These are phyloP conservation scores for Latheticus oryzae DNA, from an alignment of 2,888 invertebrate species.

Conservation along the genomic window DNA sequence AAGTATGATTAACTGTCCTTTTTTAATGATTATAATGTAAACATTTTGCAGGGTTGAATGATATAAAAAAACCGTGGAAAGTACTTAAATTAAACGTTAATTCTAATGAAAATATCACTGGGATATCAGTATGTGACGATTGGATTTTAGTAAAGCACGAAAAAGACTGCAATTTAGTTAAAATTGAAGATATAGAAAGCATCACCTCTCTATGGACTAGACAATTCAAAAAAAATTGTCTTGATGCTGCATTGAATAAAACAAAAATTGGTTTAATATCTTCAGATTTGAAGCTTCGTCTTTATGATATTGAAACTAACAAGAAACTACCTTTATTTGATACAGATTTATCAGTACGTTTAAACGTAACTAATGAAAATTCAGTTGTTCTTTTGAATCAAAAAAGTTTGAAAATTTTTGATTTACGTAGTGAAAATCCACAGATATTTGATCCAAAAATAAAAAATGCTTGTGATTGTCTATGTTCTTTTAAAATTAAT, in stretches of 20 bases:
- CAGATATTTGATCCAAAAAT: constrained; percentile 12
- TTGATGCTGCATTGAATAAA: constrained; percentile 7
- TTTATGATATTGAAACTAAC: constrained; percentile 25
- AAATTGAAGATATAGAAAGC: neutral
- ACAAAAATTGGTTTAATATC: constrained; percentile 17
- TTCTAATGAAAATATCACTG: constrained; percentile 3
- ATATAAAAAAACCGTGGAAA: constrained; percentile 17
- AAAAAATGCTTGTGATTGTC: constrained; percentile 12
- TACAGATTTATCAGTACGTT: constrained; percentile 2
- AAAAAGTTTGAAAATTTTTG: constrained; percentile 22
- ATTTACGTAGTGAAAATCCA: constrained; percentile 7
- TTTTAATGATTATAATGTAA: too few relatives aligned
- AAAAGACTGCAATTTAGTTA: constrained; percentile 1
- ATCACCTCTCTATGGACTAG: too few relatives aligned
- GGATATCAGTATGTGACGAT: constrained; percentile 12
- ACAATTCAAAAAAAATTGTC: constrained; percentile 2
- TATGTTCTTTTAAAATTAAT: constrained; percentile 20
- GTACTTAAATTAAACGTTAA: constrained; percentile 4
- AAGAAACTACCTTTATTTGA: constrained; percentile 4
- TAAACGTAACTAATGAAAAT: constrained; percentile 15
- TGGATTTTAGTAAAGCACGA: constrained; percentile 11
- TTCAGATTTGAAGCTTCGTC: constrained; percentile 1
- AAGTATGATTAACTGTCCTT: constrained; percentile 1
- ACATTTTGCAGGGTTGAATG: constrained; percentile 10
- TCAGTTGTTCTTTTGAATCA: constrained; percentile 4